Base-by-base conservation (phyloP, 1,140 invertebrate genomes). In the Mya arenaria region DNA sequence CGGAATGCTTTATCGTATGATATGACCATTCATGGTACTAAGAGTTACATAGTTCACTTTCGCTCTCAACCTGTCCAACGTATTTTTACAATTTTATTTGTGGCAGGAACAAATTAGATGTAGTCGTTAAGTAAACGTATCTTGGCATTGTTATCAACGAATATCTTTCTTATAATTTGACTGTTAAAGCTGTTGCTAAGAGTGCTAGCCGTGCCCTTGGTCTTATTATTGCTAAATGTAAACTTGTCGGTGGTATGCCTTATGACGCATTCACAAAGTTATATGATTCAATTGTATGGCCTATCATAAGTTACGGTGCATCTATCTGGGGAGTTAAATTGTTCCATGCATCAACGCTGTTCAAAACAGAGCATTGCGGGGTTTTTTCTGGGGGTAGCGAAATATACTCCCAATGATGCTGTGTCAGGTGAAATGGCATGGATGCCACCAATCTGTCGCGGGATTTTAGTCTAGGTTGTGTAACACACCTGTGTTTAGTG, bases 241-340 rank as follows among this genome's bases (percentile, higher is more conserved):
- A 75, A 34, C 15, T n/a, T 62, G 13, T 73, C 10, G 48, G 71
- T 30, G 72, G 72, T 4, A 30, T 62, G 13, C 72, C 72, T 17
- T 34, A 75, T 30, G 25, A 75, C 5, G 58, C 41, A 19, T 75
- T 41, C 32, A 73, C 55, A 23, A 63, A 75, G 8, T 23, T 73
- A 19, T 74, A 63, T 62, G 65, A 81, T 37, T 71, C 72, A n/a
- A 36, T 81, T 39, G 78, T 81, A 3, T 81, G 78, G 78, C 10
- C 78, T 4, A 55, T 68, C 19, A 28, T 58, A 30, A 23, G 10
- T 56, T 72, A 60, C 28, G 55, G 56, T 17, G 55, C 56, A 8
- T n/a, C 48, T 55, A 39, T 80, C 17, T 62, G 63, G 77, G 77
- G 77, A 5, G 28, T n/a, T 36, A 75, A 63, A 44, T 19, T 19